Percentiles rank a stretch among this genome's conserved stretches.
phyloP scores from a whole-genome alignment of 2,797 vertebrate species.

The Adrianichthys oophorus region DNA sequence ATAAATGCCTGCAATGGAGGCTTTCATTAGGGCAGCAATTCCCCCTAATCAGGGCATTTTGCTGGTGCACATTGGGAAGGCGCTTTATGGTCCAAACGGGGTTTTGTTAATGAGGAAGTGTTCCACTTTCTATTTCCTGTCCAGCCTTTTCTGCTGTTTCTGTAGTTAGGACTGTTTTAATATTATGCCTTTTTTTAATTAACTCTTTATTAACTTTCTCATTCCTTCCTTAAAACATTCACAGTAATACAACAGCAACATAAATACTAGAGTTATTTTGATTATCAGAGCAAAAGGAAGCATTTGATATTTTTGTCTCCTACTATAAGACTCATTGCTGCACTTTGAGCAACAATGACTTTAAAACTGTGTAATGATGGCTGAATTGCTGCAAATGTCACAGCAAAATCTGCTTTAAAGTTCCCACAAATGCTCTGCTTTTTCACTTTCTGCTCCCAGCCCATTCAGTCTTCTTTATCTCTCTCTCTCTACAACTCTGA shows the following conservation, averaged over 20 bases:
- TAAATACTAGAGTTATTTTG: slow-evolving; percentile 29
- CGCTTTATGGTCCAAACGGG: slow-evolving; percentile 80
- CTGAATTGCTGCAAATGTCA: slow-evolving; percentile 58
- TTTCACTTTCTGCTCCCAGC: slow-evolving; percentile 37
- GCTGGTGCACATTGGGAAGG: slow-evolving; percentile 68
- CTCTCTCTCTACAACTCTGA: slow-evolving; percentile 50
- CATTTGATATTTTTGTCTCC: slow-evolving; percentile 24
- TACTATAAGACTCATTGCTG: not conserved
- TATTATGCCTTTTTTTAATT: slow-evolving; percentile 71
- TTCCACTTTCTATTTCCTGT: slow-evolving; percentile 77
- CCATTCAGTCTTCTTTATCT: slow-evolving; percentile 46
- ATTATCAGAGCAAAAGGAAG: slow-evolving; percentile 13
- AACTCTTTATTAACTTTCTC: slow-evolving; percentile 68
- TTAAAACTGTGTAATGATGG: slow-evolving; percentile 37
- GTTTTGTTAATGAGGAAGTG: slow-evolving; percentile 78
- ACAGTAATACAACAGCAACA: slow-evolving; percentile 42
- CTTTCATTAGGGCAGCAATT: slow-evolving; percentile 76
- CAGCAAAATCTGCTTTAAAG: slow-evolving; percentile 44
- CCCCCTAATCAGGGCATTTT: slow-evolving; percentile 74
- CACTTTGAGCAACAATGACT: slow-evolving; percentile 21
- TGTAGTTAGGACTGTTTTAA: slow-evolving; percentile 70
- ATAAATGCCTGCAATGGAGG: slow-evolving; percentile 78
- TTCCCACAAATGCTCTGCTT: slow-evolving; percentile 41
- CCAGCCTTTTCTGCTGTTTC: slow-evolving; percentile 79
- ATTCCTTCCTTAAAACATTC: slow-evolving; percentile 51